Evolutionary conservation across 2,888 invertebrate genomes (phyloP).

Genomic region (Rapana venosa): DNA sequence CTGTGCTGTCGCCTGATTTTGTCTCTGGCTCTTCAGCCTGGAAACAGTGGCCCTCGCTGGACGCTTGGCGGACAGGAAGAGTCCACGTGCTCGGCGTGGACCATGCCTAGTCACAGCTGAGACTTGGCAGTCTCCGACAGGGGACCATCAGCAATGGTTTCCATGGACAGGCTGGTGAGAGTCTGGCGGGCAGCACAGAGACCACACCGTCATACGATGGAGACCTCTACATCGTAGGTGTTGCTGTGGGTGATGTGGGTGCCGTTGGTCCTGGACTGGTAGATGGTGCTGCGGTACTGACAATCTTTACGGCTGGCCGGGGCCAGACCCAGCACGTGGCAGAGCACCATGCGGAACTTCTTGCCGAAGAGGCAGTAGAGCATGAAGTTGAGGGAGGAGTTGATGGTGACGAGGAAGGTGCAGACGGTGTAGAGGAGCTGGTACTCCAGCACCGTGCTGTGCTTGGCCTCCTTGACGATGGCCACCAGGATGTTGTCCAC

Average conservation of each 20-base stretch:
- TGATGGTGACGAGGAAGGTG: constrained; percentile 65
- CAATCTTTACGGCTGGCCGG: constrained; percentile 40
- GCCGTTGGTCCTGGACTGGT: constrained; percentile 47
- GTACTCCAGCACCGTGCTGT: constrained; percentile 42
- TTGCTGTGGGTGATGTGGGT: constrained; percentile 24
- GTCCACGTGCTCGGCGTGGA: no score
- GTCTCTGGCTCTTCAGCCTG: no score
- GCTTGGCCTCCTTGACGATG: constrained; percentile 57
- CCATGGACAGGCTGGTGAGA: background rate
- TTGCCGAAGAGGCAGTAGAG: constrained; percentile 71
- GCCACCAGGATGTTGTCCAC: constrained; percentile 74
- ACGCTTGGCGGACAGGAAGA: no score
- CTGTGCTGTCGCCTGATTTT: no score
- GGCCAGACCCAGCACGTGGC: constrained; percentile 53
- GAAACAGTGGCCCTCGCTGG: no score
- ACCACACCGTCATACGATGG: constrained; percentile 46
- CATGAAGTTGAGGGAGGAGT: constrained; percentile 69
- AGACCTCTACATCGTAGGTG: constrained; percentile 54
- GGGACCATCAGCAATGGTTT: background rate
- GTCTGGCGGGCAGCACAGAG: background rate
- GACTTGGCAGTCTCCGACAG: no score
- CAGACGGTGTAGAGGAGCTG: constrained; percentile 56
- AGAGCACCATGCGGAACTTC: constrained; percentile 67
- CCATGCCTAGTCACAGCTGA: no score
- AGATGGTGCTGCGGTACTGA: constrained; percentile 54